A percentile compares a stretch with the other conserved stretches of the same genome.
phyloP scores from a whole-genome alignment of 2,888 invertebrate species.

The Conchocele bisecta region DNA sequence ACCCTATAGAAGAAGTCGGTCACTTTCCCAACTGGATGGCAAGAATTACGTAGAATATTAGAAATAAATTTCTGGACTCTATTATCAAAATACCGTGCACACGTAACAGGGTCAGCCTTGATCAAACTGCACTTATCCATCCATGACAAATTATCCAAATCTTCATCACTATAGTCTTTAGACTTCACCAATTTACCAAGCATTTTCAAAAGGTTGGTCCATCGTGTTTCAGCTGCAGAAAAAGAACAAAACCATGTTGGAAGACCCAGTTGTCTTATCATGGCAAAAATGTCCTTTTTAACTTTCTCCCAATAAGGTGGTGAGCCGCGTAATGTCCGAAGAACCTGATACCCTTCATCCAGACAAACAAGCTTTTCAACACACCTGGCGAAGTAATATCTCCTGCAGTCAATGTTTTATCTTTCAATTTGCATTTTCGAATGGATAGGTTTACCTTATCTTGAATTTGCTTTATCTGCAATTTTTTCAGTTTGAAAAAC shows the following conservation, averaged over 20 bases:
- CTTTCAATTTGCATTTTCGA: conserved; percentile 1
- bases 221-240: conserved; percentile 48
- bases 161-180: conserved; percentile 12
- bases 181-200: conserved; percentile 2
- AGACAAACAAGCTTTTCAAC: conserved; percentile 22
- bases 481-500: conserved; percentile 28
- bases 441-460: conserved; percentile 23
- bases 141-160: conserved; percentile 3
- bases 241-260: conserved; percentile 33
- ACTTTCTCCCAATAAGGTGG: conserved; percentile 42
- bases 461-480: conserved; percentile 33
- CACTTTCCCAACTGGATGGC: conserved; percentile 45
- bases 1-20: conserved; percentile 38
- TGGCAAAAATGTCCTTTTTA: conserved; percentile 38
- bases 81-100: conserved; percentile 47
- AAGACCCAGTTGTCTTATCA: conserved; percentile 36
- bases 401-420: neutral
- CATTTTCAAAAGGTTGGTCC: conserved; percentile 26
- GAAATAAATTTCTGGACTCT: conserved; percentile 18
- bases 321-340: conserved; percentile 36
- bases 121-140: conserved; percentile 27
- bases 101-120: conserved; percentile 52
- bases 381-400: neutral
- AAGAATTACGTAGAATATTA: conserved; percentile 13
- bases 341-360: conserved; percentile 34